Evolutionary conservation across 2,797 vertebrate species (phyloP).

Genomic region (Chromobotia macracanthus): DNA sequence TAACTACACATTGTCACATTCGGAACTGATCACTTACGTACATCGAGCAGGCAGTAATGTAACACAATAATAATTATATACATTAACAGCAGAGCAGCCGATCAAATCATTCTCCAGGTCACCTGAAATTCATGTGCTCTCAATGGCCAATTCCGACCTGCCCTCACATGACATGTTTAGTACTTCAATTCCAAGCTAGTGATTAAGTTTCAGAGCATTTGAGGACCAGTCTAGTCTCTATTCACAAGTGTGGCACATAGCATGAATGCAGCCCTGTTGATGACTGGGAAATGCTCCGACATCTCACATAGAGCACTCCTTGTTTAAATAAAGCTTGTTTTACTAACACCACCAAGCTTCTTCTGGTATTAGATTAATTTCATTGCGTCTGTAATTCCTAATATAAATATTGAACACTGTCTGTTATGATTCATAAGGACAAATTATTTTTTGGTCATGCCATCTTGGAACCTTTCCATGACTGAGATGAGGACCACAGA

Average conservation of each 20-base stretch:
- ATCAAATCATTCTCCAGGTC: not conserved
- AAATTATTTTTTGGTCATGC: not conserved
- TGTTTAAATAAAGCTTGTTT: conserved; percentile 55
- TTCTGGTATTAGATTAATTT: conserved; percentile 34
- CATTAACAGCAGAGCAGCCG: not conserved
- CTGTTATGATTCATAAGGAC: conserved; percentile 16
- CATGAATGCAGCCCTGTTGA: conserved; percentile 51
- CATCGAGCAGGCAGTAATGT: not conserved
- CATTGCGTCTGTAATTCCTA: conserved; percentile 52
- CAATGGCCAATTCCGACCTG: not conserved
- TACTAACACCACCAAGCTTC: conserved; percentile 49
- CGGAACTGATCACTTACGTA: not conserved
- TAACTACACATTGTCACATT: no score
- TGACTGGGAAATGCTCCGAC: conserved; percentile 33
- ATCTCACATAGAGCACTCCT: conserved; percentile 53
- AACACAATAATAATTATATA: not conserved
- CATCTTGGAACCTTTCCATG: conserved; percentile 31
- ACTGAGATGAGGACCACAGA: conserved; percentile 19
- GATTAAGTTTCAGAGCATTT: conserved; percentile 48
- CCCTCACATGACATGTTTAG: conserved; percentile 15
- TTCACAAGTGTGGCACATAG: conserved; percentile 55
- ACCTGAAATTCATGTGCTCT: not conserved
- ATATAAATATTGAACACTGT: conserved; percentile 37
- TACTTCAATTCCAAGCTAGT: conserved; percentile 1
- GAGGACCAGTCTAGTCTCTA: conserved; percentile 41